Evolutionary conservation across 1,140 invertebrate species (phyloP).

Genomic region (Leguminivora glycinivorella): DNA sequence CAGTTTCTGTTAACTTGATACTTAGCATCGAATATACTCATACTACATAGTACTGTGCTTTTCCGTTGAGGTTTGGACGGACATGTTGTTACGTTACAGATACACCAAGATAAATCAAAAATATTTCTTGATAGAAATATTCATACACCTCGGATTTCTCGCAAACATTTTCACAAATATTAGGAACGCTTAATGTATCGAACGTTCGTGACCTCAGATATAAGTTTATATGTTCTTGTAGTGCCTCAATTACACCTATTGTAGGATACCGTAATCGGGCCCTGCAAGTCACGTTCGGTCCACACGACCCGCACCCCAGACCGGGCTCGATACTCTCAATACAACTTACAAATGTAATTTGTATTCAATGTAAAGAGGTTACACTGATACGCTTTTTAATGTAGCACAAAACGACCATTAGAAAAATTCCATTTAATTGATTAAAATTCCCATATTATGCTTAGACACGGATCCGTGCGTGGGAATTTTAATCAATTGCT

Average conservation of each 20-base stretch:
- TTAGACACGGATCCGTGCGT: too few relatives aligned
- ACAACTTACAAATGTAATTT: neutral
- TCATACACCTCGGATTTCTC: neutral
- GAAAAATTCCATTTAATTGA: too few relatives aligned
- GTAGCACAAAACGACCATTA: too few relatives aligned
- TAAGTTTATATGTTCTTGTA: conserved; percentile 20
- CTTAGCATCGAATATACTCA: too few relatives aligned
- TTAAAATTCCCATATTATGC: too few relatives aligned
- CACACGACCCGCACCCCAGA: conserved; percentile 11
- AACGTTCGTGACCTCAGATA: conserved; percentile 21
- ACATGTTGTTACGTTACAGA: too few relatives aligned
- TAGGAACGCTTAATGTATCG: conserved; percentile 5
- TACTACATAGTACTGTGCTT: too few relatives aligned
- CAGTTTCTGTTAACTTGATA: too few relatives aligned
- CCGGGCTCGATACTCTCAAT: neutral
- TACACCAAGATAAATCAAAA: too few relatives aligned
- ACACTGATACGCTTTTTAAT: too few relatives aligned
- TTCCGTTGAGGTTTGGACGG: too few relatives aligned
- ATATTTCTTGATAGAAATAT: neutral
- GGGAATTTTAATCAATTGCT: too few relatives aligned
- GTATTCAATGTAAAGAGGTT: neutral
- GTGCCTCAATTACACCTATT: conserved; percentile 27
- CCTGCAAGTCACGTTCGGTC: conserved; percentile 12
- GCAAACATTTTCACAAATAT: conserved; percentile 15
- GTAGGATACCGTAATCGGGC: conserved; percentile 16